A percentile compares a stretch with the other conserved stretches of the same genome.
phyloP scores from a whole-genome alignment of 2,113 vertebrate genomes.

The Notechis scutatus region DNA sequence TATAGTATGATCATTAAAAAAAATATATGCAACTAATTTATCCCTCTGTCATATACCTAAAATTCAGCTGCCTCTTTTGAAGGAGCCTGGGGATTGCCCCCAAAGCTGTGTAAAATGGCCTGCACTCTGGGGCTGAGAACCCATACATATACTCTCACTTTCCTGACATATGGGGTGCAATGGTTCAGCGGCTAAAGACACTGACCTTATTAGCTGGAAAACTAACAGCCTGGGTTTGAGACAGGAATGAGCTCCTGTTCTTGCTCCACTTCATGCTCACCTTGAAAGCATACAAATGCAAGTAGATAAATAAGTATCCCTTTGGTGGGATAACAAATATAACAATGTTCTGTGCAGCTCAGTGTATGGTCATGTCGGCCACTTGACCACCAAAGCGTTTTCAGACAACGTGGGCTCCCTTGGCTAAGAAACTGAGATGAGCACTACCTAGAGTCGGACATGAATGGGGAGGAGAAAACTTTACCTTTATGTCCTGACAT shows the following conservation, averaged over 20 bases:
- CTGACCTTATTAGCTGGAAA: background rate
- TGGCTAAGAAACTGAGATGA: background rate
- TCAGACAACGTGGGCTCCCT: background rate
- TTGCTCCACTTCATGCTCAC: background rate
- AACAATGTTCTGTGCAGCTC: background rate
- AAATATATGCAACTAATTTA: background rate
- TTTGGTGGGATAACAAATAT: background rate
- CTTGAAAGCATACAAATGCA: background rate
- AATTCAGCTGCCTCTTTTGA: background rate
- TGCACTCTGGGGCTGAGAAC: background rate
- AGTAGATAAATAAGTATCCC: background rate
- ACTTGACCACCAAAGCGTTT: background rate
- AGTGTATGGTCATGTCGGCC: background rate
- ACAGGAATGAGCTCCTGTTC: background rate
- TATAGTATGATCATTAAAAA: background rate
- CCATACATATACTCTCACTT: background rate
- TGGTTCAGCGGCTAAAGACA: background rate
- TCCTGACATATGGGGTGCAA: background rate
- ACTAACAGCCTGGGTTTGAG: background rate
- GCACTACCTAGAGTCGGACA: background rate
- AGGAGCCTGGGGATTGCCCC: background rate
- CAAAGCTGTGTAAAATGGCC: background rate
- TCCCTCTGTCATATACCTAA: background rate
- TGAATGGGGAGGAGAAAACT: background rate
- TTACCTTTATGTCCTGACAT: background rate